Conservation (phyloP, 2,888 invertebrate species). For the Chrysolina oricalcia region DNA sequence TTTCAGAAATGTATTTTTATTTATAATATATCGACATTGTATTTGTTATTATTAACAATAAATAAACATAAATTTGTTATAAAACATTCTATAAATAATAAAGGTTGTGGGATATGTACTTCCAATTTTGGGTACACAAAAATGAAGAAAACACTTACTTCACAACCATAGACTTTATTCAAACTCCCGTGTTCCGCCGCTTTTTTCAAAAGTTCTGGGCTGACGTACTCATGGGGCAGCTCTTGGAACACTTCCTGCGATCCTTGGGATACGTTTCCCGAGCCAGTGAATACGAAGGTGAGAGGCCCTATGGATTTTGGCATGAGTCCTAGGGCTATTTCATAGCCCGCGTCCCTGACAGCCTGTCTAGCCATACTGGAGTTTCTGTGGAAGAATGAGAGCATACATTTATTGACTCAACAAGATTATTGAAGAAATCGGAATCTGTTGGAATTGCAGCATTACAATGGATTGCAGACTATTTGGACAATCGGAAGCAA, state of each 20-base stretch:
- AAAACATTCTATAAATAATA: too few species aligned
- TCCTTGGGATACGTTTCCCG: conserved; percentile 95
- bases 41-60: too few species aligned
- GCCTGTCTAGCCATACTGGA: conserved; percentile 98
- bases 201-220: conserved; percentile 94
- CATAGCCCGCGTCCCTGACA: conserved; percentile 98
- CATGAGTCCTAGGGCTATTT: conserved; percentile 95
- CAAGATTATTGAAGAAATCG: too few species aligned
- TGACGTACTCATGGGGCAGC: conserved; percentile 97
- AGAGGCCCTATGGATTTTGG: conserved; percentile 98
- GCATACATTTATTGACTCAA: not conserved
- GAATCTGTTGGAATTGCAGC: too few species aligned
- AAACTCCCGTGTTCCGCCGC: conserved; percentile 97
- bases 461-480: too few species aligned
- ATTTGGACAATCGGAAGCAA: too few species aligned
- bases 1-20: too few species aligned
- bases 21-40: too few species aligned
- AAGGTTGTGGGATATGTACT: too few species aligned
- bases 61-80: too few species aligned
- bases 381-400: conserved; percentile 75
- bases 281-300: conserved; percentile 98
- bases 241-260: conserved; percentile 97
- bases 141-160: conserved; percentile 74
- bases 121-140: not conserved
- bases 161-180: conserved; percentile 97